Evolutionary conservation across 2,113 vertebrate genomes (phyloP).

Genomic region (Macaca mulatta): DNA sequence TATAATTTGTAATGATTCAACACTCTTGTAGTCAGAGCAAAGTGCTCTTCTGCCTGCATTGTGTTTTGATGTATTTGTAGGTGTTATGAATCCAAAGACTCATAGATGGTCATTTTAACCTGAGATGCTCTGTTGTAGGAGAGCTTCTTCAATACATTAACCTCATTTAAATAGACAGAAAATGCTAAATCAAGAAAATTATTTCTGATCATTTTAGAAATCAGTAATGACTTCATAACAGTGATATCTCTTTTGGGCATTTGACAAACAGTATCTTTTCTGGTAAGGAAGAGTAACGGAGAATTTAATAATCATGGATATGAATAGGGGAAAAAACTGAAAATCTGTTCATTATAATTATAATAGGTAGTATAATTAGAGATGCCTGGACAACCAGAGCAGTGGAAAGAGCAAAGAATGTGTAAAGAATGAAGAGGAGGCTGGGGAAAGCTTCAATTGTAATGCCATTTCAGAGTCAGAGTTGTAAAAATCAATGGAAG

Average conservation of each 20-base stretch:
- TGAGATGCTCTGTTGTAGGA: background rate
- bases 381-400: background rate
- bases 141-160: constrained; percentile 49
- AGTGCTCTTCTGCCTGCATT: background rate
- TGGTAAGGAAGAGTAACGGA: background rate
- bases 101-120: constrained; percentile 8
- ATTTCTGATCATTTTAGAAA: constrained; percentile 17
- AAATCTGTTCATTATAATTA: background rate
- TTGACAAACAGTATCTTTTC: constrained; percentile 11
- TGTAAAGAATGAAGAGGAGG: background rate
- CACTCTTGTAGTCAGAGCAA: background rate
- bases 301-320: constrained; percentile 42
- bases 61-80: background rate
- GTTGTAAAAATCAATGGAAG: background rate
- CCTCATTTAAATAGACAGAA: constrained; percentile 30
- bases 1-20: constrained; percentile 26
- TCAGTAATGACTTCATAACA: background rate
- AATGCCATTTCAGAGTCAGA: background rate
- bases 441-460: background rate
- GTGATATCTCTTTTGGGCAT: background rate
- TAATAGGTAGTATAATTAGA: background rate
- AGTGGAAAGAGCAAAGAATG: background rate
- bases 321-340: background rate
- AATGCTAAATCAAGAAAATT: constrained; percentile 9
- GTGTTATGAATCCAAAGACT: background rate